Evolutionary conservation across 2,888 invertebrate genomes (phyloP).

Genomic region (Ichneumoninae sp.): DNA sequence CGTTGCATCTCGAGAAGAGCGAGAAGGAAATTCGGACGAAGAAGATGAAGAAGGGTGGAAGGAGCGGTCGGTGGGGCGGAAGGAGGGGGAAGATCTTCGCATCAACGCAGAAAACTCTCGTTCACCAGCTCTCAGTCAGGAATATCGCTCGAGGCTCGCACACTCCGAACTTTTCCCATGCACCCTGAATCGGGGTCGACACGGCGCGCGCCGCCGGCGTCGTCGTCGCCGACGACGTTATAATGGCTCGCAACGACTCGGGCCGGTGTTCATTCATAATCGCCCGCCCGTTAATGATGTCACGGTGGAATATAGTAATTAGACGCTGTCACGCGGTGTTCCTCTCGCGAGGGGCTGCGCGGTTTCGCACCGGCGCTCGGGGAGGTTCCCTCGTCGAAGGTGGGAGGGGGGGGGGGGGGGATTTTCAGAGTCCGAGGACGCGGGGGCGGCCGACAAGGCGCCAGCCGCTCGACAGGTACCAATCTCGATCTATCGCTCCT

Average conservation of each 20-base stretch:
- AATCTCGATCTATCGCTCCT: conserved; percentile 59
- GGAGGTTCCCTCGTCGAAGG: background rate
- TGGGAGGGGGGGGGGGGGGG: too few relatives aligned
- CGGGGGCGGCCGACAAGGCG: conserved; percentile 53
- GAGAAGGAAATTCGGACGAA: background rate
- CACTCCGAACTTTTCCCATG: conserved; percentile 67
- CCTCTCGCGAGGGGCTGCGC: background rate
- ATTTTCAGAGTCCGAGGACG: conserved; percentile 12
- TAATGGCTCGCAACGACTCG: conserved; percentile 3
- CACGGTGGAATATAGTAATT: conserved; percentile 66
- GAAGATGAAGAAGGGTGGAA: background rate
- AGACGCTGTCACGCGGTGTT: conserved; percentile 61
- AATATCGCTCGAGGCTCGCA: conserved; percentile 65
- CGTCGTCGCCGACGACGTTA: conserved; percentile 39
- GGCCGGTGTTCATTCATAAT: conserved; percentile 72
- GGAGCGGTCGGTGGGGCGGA: background rate
- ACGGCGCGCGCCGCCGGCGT: conserved; percentile 57
- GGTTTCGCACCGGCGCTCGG: background rate
- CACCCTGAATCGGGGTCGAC: conserved; percentile 70
- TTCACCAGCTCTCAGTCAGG: conserved; percentile 17
- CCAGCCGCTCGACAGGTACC: conserved; percentile 56
- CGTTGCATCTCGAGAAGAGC: conserved; percentile 28
- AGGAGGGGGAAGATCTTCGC: background rate
- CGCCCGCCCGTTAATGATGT: conserved; percentile 69
- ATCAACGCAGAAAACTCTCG: conserved; percentile 35